These are phyloP conservation scores for Enchytraeus crypticus DNA, from an alignment of 2,888 invertebrate genomes.

Conservation along the genomic window DNA sequence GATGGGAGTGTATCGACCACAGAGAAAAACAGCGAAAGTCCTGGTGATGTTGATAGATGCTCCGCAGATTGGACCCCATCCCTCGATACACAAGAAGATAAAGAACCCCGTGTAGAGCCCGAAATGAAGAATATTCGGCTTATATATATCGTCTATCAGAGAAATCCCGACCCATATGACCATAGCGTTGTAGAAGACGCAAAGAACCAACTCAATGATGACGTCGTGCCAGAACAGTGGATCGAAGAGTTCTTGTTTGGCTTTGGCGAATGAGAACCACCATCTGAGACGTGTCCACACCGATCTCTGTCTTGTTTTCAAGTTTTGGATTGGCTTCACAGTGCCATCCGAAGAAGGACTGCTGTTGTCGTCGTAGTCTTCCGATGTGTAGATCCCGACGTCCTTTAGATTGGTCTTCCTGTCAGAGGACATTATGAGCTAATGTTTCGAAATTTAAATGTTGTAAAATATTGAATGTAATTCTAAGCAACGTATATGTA, in stretches of 20 bases:
- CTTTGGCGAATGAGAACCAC: background rate
- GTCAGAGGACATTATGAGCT: too few relatives aligned
- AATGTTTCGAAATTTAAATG: too few relatives aligned
- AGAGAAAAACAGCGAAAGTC: conserved; percentile 3
- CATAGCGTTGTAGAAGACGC: conserved; percentile 2
- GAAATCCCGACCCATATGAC: conserved; percentile 1
- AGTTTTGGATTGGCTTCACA: too few relatives aligned
- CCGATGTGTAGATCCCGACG: too few relatives aligned
- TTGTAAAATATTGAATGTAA: too few relatives aligned
- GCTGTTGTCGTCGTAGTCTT: too few relatives aligned
- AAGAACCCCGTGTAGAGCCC: conserved; percentile 9
- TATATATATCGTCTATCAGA: background rate
- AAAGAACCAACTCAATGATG: conserved; percentile 2
- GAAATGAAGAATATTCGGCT: conserved; percentile 1
- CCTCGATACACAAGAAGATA: conserved; percentile 2
- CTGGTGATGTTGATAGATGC: conserved; percentile 5
- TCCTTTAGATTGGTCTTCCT: too few relatives aligned
- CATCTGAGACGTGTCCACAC: background rate
- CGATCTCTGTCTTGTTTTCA: too few relatives aligned
- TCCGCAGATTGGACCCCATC: conserved; percentile 6
- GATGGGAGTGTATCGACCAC: conserved; percentile 4
- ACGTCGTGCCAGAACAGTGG: conserved; percentile 8
- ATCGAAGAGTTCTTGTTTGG: background rate
- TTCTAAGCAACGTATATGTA: too few relatives aligned
- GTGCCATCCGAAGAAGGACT: too few relatives aligned